phyloP scores from a whole-genome alignment of 2,113 vertebrate species.

The Irena cyanogastra region DNA sequence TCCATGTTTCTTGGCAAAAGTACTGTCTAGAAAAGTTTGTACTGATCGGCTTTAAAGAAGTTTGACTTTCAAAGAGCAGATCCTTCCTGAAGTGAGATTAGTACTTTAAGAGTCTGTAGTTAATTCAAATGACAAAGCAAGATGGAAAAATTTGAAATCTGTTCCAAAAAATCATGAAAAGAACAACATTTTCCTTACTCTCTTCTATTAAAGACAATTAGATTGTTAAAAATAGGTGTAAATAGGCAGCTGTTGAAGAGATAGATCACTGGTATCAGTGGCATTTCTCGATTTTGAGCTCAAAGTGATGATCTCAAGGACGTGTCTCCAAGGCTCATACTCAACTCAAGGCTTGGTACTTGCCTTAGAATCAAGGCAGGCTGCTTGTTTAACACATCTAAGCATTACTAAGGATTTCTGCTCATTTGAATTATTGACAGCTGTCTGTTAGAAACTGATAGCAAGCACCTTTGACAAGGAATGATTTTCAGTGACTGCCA shows the following conservation, averaged over 20 bases:
- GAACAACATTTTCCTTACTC: neutral
- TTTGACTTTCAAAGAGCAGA: neutral
- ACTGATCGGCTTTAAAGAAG: neutral
- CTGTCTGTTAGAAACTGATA: neutral
- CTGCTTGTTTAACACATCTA: neutral
- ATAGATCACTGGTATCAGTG: neutral
- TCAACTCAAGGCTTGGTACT: neutral
- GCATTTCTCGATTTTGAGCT: neutral
- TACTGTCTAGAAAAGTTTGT: neutral
- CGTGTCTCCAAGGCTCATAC: neutral
- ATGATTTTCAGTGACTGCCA: neutral
- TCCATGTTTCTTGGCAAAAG: neutral
- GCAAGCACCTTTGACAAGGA: neutral
- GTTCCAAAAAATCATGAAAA: neutral
- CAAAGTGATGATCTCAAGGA: neutral
- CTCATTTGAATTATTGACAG: neutral
- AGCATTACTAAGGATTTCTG: neutral
- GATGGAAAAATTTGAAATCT: neutral
- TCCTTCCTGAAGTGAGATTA: neutral
- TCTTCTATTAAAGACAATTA: neutral
- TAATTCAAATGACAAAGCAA: neutral
- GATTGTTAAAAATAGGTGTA: neutral
- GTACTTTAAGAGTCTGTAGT: neutral
- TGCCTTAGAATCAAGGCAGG: neutral
- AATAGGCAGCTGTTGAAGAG: neutral